These are phyloP conservation scores for Phocoena sinus DNA, from an alignment of 2,113 vertebrate species.

Conservation along the genomic window DNA sequence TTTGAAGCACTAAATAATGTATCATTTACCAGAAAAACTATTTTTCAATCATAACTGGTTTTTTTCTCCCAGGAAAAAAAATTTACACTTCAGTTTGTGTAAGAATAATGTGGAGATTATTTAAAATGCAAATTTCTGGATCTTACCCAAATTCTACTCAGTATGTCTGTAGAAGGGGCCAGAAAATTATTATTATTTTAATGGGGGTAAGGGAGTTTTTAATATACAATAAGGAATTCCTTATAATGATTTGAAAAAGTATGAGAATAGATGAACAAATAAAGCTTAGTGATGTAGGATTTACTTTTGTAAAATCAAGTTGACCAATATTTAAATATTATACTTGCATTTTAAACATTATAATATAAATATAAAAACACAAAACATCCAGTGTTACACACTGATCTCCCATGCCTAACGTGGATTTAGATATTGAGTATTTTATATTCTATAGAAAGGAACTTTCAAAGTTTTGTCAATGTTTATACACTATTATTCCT, in stretches of 20 bases:
- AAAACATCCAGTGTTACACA: not conserved
- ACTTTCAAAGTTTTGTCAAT: conserved; percentile 32
- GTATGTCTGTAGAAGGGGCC: not conserved
- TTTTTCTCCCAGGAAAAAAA: not conserved
- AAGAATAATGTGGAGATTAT: not conserved
- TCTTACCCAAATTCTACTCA: not conserved
- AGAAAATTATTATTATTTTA: not conserved
- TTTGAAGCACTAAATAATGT: not conserved
- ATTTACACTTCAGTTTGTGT: not conserved
- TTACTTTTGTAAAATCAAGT: not conserved
- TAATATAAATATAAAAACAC: conserved; percentile 4
- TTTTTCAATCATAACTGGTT: not conserved
- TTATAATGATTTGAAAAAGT: not conserved
- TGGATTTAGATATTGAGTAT: not conserved
- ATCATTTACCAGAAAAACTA: not conserved
- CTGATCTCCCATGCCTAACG: not conserved
- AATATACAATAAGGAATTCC: not conserved
- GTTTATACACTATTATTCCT: not conserved
- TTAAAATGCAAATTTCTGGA: not conserved
- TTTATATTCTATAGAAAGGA: conserved; percentile 24
- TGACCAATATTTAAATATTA: not conserved
- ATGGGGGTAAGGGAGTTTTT: not conserved
- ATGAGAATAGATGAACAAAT: not conserved
- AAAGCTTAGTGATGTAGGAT: not conserved
- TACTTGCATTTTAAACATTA: not conserved